Evolutionary conservation across 2,888 invertebrate species (phyloP).

Genomic region (Idaea aversata): DNA sequence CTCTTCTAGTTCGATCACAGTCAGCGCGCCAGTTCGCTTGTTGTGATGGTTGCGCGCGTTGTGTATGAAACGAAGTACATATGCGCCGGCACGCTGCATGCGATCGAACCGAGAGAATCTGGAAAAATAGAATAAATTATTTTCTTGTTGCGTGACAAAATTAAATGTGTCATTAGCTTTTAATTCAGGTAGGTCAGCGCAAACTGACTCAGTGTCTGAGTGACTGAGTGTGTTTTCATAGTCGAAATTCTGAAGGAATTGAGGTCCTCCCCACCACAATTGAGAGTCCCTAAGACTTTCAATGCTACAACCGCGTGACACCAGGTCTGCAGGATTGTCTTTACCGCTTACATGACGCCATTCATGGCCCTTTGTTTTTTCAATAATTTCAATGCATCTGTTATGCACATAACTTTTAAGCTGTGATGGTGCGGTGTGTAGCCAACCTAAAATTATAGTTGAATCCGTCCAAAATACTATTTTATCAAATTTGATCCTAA

Average conservation of each 20-base stretch:
- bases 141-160: conserved; percentile 4
- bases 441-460: conserved; percentile 30
- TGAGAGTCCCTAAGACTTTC: not conserved
- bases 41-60: conserved; percentile 10
- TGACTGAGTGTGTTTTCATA: no score
- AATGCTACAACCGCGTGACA: conserved; percentile 11
- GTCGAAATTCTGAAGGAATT: no score
- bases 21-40: conserved; percentile 6
- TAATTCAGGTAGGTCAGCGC: no score
- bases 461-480: conserved; percentile 31
- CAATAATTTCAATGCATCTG: conserved; percentile 23
- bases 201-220: no score
- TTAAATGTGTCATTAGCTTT: no score
- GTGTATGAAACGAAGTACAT: conserved; percentile 11
- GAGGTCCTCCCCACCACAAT: conserved; percentile 18
- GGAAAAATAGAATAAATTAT: conserved; percentile 6
- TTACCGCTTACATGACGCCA: conserved; percentile 9
- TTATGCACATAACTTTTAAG: conserved; percentile 32
- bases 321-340: conserved; percentile 1
- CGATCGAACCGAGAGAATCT: conserved; percentile 14
- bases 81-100: conserved; percentile 4
- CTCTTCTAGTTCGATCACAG: conserved; percentile 9
- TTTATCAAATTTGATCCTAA: conserved; percentile 17
- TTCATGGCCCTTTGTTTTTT: conserved; percentile 15
- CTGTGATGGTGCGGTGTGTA: conserved; percentile 23